phyloP scores from a whole-genome alignment of 1,140 invertebrate genomes.

The Drosophila lacteicornis region DNA sequence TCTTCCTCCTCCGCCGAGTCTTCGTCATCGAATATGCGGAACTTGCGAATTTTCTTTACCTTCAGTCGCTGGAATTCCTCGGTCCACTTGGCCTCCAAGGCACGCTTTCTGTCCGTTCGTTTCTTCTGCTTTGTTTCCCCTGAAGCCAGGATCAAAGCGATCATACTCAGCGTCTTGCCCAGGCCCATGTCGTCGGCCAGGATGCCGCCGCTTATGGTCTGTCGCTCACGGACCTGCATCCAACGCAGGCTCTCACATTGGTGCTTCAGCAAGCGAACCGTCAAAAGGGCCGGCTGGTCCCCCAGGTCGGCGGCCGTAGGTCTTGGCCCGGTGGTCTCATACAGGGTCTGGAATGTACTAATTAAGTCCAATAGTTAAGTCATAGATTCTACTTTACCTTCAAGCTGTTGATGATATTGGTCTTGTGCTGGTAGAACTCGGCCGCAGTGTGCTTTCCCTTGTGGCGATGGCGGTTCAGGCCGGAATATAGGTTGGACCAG shows the following conservation, averaged over 20 bases:
- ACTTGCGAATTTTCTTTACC: neutral
- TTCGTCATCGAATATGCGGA: slow-evolving; percentile 38
- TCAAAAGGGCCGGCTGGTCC: slow-evolving; percentile 30
- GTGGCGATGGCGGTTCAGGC: slow-evolving; percentile 38
- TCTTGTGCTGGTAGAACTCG: slow-evolving; percentile 50
- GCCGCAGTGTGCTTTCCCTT: slow-evolving; percentile 13
- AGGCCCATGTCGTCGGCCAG: slow-evolving; percentile 68
- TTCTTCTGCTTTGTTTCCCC: slow-evolving; percentile 23
- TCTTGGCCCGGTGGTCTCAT: slow-evolving; percentile 21
- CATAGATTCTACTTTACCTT: slow-evolving; percentile 24
- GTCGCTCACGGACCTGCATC: slow-evolving; percentile 93
- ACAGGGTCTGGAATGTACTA: slow-evolving; percentile 26
- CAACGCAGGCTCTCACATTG: slow-evolving; percentile 88
- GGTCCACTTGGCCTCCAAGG: slow-evolving; percentile 8
- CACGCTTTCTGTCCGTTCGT: neutral
- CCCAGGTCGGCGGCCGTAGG: slow-evolving; percentile 11
- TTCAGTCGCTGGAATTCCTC: slow-evolving; percentile 12
- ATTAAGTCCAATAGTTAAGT: neutral
- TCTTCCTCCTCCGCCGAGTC: slow-evolving; percentile 12
- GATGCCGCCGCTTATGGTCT: slow-evolving; percentile 84
- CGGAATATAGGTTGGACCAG: slow-evolving; percentile 42
- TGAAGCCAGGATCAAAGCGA: slow-evolving; percentile 89
- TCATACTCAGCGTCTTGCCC: slow-evolving; percentile 95
- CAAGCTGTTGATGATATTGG: slow-evolving; percentile 45
- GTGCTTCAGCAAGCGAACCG: slow-evolving; percentile 43